Evolutionary conservation across 2,113 vertebrate genomes (phyloP).

Genomic region (Bubo scandiacus): DNA sequence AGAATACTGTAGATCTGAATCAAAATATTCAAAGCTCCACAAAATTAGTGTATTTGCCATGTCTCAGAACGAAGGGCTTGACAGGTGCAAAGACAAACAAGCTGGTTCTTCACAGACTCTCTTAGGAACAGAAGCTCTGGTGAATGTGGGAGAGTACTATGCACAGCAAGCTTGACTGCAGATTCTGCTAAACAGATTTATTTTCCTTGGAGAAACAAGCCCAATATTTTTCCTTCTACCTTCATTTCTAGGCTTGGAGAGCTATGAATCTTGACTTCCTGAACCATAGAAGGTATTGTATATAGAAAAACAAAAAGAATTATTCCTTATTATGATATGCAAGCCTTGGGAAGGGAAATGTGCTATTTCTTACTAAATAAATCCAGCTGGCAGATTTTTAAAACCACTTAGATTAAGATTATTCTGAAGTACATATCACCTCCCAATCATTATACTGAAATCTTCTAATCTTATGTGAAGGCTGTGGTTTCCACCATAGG

Average conservation of each 20-base stretch:
- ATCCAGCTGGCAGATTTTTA: background rate
- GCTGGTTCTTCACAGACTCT: background rate
- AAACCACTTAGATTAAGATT: background rate
- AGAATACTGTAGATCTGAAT: background rate
- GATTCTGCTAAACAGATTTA: background rate
- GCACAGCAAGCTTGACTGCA: background rate
- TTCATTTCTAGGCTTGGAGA: background rate
- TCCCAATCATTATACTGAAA: background rate
- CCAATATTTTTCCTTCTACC: background rate
- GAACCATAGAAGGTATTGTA: background rate
- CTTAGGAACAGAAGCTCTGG: background rate
- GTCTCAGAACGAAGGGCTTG: background rate
- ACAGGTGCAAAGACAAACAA: background rate
- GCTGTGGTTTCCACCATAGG: background rate
- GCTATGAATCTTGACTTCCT: background rate
- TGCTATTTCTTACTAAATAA: background rate
- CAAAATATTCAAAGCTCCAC: background rate
- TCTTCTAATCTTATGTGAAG: background rate
- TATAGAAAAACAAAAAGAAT: background rate
- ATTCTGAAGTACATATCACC: background rate
- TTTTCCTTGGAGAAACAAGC: background rate
- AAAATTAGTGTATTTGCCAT: background rate
- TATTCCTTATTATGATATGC: background rate
- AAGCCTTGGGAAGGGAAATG: background rate
- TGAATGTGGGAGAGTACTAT: background rate